phyloP scores from a whole-genome alignment of 2,797 vertebrate species.

The Ptychadena robeensis region DNA sequence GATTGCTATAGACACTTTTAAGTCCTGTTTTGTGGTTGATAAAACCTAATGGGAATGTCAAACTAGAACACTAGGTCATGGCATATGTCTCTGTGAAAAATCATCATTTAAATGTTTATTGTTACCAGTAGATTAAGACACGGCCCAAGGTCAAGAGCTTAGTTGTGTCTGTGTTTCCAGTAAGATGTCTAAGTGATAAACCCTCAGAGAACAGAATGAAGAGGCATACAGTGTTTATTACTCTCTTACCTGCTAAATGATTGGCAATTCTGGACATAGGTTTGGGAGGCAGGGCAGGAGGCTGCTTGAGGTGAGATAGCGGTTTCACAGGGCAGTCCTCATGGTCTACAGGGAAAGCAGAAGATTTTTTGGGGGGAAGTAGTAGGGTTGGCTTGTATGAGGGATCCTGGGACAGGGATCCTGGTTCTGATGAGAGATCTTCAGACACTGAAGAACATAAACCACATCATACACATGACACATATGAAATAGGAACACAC shows the following conservation, averaged over 20 bases:
- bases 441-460: constrained; percentile 85
- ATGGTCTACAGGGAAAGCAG: constrained; percentile 86
- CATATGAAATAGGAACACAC: constrained; percentile 66
- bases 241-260: constrained; percentile 89
- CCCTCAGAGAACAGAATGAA: constrained; percentile 1
- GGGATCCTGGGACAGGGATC: constrained; percentile 88
- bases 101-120: not conserved
- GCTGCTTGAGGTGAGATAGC: constrained; percentile 92
- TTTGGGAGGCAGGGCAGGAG: constrained; percentile 96
- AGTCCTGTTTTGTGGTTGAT: no score
- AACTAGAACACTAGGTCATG: not conserved
- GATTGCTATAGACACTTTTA: no score
- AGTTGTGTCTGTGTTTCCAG: not conserved
- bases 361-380: constrained; percentile 88
- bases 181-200: not conserved
- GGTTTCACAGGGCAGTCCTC: constrained; percentile 92
- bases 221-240: constrained; percentile 54
- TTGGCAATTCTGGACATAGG: constrained; percentile 93
- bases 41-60: not conserved
- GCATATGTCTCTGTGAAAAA: not conserved
- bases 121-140: not conserved
- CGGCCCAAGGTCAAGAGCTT: not conserved
- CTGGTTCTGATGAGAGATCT: constrained; percentile 88
- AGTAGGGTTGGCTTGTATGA: constrained; percentile 88
- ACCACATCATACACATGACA: constrained; percentile 78